Evolutionary conservation across 2,113 vertebrate species (phyloP), one percentile per base, ranked within the genome.

Genomic region (Arizona elegans): DNA sequence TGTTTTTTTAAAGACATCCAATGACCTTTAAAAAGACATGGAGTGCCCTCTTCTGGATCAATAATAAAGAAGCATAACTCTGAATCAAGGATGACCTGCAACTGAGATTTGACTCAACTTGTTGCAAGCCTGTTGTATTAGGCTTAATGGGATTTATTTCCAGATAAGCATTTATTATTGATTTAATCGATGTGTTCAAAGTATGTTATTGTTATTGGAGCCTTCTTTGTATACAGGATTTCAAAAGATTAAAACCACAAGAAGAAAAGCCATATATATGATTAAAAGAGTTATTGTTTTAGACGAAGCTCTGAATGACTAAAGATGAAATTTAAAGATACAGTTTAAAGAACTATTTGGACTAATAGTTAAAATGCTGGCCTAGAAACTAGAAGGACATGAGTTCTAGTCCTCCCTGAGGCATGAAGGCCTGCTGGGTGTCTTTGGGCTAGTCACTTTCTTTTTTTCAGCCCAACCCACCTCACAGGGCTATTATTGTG

Each of bases 41-140:
- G 54, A 26, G n/a, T 91, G 90, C 65, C 65, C 65, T 81, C 90
- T 91, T 85, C 90, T 55, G 90, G 90, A 55, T 53, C 52, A 65
- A 52, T n/a, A 70, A 70, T 29, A 65, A 13, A 65, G 62, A 19
- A 91, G 65, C 75, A 55, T n/a, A 33, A 52, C n/a, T 55, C 26
- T 65, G 59, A 90, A 52, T 29, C 21, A 65, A 19, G 15, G 43
- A 13, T 53, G 62, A 52, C 47, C 9, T 21, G 24, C 23, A 43
- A 50, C 19, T n/a, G 29, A 91, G n/a, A 65, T 8, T 23, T 9
- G 70, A 21, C 4, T n/a, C 53, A 21, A 13, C 29, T 91, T 75
- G 62, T 29, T 53, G 62, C 65, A 91, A 43, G 53, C 38, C 24
- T 15, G 43, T 21, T 29, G 29, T 29, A 53, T n/a, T n/a, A 65